Conservation (phyloP, 2,888 invertebrate genomes). For the Microctonus hyperodae region DNA sequence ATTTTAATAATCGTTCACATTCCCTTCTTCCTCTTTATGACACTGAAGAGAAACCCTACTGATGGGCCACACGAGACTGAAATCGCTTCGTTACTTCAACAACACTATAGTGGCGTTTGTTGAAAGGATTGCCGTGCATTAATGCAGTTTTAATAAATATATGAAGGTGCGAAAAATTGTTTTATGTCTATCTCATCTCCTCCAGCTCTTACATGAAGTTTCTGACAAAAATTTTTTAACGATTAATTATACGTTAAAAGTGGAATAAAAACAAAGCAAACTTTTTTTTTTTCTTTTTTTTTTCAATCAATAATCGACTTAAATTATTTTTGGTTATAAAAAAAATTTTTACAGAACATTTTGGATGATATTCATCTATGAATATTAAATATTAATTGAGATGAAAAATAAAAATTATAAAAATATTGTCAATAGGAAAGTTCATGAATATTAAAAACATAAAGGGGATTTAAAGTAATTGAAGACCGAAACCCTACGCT, state of each 20-base stretch:
- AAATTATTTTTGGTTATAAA: too few relatives aligned
- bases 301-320: too few relatives aligned
- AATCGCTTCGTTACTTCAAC: conserved; percentile 35
- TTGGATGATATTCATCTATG: too few relatives aligned
- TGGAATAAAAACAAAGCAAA: too few relatives aligned
- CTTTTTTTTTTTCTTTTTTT: too few relatives aligned
- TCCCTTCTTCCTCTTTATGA: conserved; percentile 1
- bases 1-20: conserved; percentile 10
- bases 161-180: too few relatives aligned
- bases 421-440: not conserved
- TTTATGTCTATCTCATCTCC: too few relatives aligned
- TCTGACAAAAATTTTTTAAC: too few relatives aligned
- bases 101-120: conserved; percentile 29
- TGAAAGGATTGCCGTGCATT: conserved; percentile 31
- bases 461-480: conserved; percentile 41
- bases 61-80: conserved; percentile 35
- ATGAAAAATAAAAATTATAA: not conserved
- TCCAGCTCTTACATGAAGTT: too few relatives aligned
- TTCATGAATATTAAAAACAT: not conserved
- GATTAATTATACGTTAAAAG: too few relatives aligned
- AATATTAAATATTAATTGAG: not conserved
- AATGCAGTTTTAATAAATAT: conserved; percentile 6
- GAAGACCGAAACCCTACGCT: conserved; percentile 56
- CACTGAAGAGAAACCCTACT: conserved; percentile 38
- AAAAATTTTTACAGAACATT: too few relatives aligned